Evolutionary conservation across 1,140 invertebrate genomes (phyloP), one percentile per base, ranked within the genome.

Genomic region (Polyergus mexicanus): DNA sequence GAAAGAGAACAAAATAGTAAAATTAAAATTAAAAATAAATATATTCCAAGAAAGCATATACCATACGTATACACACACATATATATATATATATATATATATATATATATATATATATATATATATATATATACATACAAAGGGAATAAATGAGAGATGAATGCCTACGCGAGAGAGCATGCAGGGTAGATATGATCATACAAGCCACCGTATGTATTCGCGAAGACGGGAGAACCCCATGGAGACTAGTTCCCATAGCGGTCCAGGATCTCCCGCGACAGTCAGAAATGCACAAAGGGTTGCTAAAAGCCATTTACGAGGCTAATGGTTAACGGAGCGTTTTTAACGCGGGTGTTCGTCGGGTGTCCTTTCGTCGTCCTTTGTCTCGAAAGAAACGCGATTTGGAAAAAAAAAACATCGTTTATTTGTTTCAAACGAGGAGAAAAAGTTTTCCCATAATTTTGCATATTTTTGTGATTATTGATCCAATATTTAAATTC

Each of bases 301-400:
- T 92, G 92, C 90, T 92, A 91, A 92, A 92, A 92, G 92, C 92
- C 86, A 90, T 92, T 88, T 87, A 89, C 87, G 25, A 75, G 80
- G 62, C 86, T 92, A 92, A 92, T 92, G 84, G 92, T 86, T 90
- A 90, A 92, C 90, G 85, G 91, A 84, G 76, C 85, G 85, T 89
- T 56, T 86, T 89, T 86, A 88, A 89, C 76, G 58, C 60, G 56
- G 56, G 56, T 60, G 56, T 22, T 71, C 76, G 51, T 25, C 10
- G 32, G 32, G 35, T 51, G 62, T 51, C 86, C 84, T 62, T 38
- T 62, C 51, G 11, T 69, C 44, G 25, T 62, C 25, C 84, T 69
- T 88, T 80, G 35, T 65, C 81, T 88, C 38, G 71, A 71, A 28
- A 51, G 25, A 35, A 51, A 54, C 35, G 44, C 32, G 11, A 69